phyloP scores from a whole-genome alignment of 2,113 vertebrate genomes.

The Lanius ludovicianus region DNA sequence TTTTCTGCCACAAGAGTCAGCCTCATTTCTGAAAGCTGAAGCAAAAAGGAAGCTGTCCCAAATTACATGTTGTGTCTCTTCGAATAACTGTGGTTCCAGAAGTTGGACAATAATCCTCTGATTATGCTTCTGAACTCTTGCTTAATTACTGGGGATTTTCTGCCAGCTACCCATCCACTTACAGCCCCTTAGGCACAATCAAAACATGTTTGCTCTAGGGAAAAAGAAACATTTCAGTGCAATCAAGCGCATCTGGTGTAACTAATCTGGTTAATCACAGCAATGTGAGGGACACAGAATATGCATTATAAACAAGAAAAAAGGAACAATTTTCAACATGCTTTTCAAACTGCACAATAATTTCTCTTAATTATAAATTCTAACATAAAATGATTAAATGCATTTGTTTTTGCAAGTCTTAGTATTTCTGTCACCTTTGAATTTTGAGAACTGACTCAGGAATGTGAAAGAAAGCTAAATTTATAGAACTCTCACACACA shows the following conservation, averaged over 20 bases:
- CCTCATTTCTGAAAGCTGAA: conserved; percentile 35
- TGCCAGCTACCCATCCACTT: conserved; percentile 68
- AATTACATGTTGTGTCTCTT: conserved; percentile 30
- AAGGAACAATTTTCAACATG: conserved; percentile 70
- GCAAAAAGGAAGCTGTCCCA: conserved; percentile 33
- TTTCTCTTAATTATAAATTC: conserved; percentile 56
- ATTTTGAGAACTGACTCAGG: conserved; percentile 33
- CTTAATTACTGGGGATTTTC: conserved; percentile 64
- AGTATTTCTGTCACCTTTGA: conserved; percentile 22
- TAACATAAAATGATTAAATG: conserved; percentile 61
- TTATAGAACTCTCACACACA: conserved; percentile 34
- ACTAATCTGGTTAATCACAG: conserved; percentile 74
- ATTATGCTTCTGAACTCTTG: conserved; percentile 53
- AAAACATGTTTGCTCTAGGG: conserved; percentile 72
- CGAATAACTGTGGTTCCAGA: conserved; percentile 39
- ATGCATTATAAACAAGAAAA: conserved; percentile 66
- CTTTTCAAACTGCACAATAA: conserved; percentile 64
- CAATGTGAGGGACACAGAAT: conserved; percentile 70
- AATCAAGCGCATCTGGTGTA: conserved; percentile 73
- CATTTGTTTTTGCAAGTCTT: conserved; percentile 51
- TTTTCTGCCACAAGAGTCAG: conserved; percentile 15
- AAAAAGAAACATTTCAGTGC: conserved; percentile 76
- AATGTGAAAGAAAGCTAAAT: conserved; percentile 49
- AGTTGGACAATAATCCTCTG: conserved; percentile 58
- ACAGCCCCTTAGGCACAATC: conserved; percentile 72